phyloP scores from a whole-genome alignment of 2,797 vertebrate species.

The Bovichtus variegatus region DNA sequence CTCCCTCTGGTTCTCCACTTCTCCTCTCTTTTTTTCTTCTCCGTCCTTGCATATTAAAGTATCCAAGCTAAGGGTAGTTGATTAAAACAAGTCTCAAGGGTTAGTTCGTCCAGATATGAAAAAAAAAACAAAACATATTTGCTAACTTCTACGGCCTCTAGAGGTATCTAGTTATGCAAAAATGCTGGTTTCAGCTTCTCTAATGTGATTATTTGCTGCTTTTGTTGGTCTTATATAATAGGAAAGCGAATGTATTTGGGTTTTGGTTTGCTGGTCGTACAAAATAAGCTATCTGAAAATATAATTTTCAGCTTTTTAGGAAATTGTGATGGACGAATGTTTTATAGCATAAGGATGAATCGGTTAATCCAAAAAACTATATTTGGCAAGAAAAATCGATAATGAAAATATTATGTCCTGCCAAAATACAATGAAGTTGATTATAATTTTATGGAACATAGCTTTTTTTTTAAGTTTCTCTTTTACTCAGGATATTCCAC shows the following conservation, averaged over 20 bases:
- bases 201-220: not conserved
- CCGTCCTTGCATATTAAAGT: not conserved
- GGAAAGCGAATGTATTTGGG: not conserved
- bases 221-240: not conserved
- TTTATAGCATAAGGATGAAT: not conserved
- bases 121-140: not conserved
- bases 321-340: not conserved
- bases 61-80: not conserved
- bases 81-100: constrained; percentile 5
- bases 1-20: not conserved
- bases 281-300: not conserved
- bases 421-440: not conserved
- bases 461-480: not conserved
- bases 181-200: not conserved
- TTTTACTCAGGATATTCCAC: not conserved
- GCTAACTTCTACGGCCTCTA: not conserved
- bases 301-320: not conserved
- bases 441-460: not conserved
- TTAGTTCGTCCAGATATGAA: not conserved
- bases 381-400: not conserved
- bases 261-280: not conserved
- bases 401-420: not conserved
- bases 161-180: not conserved
- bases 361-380: not conserved
- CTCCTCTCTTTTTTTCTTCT: not conserved